A percentile compares a stretch with the other conserved stretches of the same genome.
Evolutionary conservation across 2,113 vertebrate species (phyloP).

Genomic region (Heliornis fulica): DNA sequence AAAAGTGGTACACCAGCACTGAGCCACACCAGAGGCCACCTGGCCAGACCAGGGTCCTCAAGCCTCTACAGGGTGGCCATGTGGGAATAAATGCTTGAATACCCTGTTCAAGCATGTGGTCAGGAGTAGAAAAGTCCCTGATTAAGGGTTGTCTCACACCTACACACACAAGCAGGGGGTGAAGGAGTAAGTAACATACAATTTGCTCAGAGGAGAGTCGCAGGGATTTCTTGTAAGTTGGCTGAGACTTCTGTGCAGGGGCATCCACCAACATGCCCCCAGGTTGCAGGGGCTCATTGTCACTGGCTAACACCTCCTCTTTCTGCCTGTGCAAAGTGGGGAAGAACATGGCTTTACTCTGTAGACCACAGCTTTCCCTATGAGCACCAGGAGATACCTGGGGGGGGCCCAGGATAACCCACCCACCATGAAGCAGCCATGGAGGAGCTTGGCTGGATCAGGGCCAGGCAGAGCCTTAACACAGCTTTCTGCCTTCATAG

Average conservation of each 20-base stretch:
- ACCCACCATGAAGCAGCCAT: background rate
- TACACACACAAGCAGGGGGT: background rate
- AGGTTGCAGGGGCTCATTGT: slow-evolving; percentile 34
- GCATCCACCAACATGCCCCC: background rate
- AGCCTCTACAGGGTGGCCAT: background rate
- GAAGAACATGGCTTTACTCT: background rate
- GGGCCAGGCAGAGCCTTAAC: background rate
- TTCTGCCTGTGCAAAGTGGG: slow-evolving; percentile 38
- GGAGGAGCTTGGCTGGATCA: background rate
- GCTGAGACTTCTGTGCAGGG: background rate
- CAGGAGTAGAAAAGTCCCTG: background rate
- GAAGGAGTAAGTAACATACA: slow-evolving; percentile 68
- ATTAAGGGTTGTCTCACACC: background rate
- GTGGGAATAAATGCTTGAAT: background rate
- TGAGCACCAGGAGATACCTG: background rate
- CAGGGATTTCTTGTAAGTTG: slow-evolving; percentile 86
- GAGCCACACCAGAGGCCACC: background rate
- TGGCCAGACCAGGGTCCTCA: background rate
- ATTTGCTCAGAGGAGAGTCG: slow-evolving; percentile 89
- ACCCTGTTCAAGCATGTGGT: background rate
- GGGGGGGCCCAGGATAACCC: background rate
- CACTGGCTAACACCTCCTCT: slow-evolving; percentile 70
- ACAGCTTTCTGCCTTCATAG: background rate
- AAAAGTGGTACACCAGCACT: background rate
- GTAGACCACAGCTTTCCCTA: background rate